Conservation (phyloP, 2,113 vertebrate genomes). For the Trinectes maculatus region DNA sequence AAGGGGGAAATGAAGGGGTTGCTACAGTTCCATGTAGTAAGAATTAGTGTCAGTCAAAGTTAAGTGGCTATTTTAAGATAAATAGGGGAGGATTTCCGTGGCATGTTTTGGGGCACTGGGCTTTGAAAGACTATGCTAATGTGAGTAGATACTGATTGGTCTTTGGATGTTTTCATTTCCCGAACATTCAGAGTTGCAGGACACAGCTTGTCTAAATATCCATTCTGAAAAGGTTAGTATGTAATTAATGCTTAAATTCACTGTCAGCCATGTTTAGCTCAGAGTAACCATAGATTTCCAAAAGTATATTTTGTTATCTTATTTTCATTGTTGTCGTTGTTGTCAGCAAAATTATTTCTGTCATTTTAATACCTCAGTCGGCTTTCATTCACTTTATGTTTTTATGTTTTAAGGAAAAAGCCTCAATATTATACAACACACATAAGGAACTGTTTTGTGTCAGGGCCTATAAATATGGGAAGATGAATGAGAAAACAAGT, state of each 20-base stretch:
- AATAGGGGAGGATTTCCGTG: conserved; percentile 81
- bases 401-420: conserved; percentile 60
- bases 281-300: conserved; percentile 60
- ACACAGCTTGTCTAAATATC: conserved; percentile 75
- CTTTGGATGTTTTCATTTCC: conserved; percentile 77
- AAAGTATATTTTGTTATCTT: conserved; percentile 49
- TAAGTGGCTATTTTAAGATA: conserved; percentile 87
- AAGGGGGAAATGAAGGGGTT: conserved; percentile 88
- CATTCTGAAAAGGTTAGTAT: conserved; percentile 80
- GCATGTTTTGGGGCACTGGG: conserved; percentile 70
- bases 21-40: conserved; percentile 91
- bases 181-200: conserved; percentile 67
- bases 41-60: conserved; percentile 99
- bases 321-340: too few species aligned
- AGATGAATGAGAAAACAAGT: conserved; percentile 95
- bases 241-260: conserved; percentile 79
- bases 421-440: conserved; percentile 82
- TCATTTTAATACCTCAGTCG: conserved; percentile 1
- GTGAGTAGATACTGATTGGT: conserved; percentile 75
- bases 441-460: conserved; percentile 92
- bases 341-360: not conserved
- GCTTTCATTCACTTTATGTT: conserved; percentile 77
- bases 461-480: conserved; percentile 88
- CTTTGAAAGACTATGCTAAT: conserved; percentile 77
- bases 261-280: conserved; percentile 71